These are phyloP conservation scores for Cyaniris semiargus DNA, from an alignment of 2,888 invertebrate species.

Conservation along the genomic window DNA sequence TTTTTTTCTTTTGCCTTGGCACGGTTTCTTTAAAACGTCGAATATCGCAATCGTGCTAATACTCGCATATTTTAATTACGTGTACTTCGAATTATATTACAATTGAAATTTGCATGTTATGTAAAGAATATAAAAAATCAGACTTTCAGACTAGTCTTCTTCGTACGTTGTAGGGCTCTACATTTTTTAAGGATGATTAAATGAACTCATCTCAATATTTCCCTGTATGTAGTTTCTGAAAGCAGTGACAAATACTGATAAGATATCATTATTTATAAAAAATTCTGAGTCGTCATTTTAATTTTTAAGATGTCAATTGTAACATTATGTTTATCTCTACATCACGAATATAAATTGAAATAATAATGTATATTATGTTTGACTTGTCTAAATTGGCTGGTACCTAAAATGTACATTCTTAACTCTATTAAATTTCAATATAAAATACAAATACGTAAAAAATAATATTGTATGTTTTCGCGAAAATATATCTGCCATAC, in stretches of 20 bases:
- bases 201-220: neutral
- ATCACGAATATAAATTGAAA: too few relatives aligned
- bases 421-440: too few relatives aligned
- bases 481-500: too few relatives aligned
- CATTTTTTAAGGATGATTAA: neutral
- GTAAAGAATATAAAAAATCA: neutral
- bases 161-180: neutral
- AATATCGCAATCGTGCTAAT: constrained; percentile 20
- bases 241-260: neutral
- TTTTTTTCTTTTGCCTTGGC: constrained; percentile 34
- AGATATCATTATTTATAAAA: too few relatives aligned
- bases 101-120: constrained; percentile 21
- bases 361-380: too few relatives aligned
- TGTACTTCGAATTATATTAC: constrained; percentile 13
- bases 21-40: constrained; percentile 31
- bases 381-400: too few relatives aligned
- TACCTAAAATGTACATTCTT: too few relatives aligned
- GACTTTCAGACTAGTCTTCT: neutral
- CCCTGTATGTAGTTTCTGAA: neutral
- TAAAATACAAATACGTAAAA: too few relatives aligned
- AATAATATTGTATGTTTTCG: too few relatives aligned
- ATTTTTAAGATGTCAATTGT: too few relatives aligned
- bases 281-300: too few relatives aligned
- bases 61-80: constrained; percentile 23
- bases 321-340: too few relatives aligned